Percentiles rank a stretch among this genome's conserved stretches.
Conservation (phyloP, 1,140 invertebrate species). For the Drosophila serrata region DNA sequence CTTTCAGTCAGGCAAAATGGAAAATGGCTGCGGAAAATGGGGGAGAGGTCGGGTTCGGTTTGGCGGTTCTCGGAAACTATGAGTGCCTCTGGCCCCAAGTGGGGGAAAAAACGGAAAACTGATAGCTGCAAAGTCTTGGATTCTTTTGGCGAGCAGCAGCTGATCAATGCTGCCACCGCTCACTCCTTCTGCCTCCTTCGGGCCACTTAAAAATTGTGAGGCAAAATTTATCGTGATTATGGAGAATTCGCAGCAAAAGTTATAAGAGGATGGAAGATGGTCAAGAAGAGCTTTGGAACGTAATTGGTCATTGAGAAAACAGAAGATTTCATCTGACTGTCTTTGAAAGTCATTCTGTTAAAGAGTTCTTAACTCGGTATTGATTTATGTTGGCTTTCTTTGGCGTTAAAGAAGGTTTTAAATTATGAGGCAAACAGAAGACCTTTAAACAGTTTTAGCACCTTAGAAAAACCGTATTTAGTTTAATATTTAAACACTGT, state of each 20-base stretch:
- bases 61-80: slow-evolving; percentile 42
- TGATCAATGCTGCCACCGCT: slow-evolving; percentile 45
- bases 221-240: slow-evolving; percentile 56
- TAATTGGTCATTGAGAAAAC: slow-evolving; percentile 32
- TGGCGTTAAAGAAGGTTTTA: not conserved
- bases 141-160: slow-evolving; percentile 29
- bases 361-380: not conserved
- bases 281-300: slow-evolving; percentile 10
- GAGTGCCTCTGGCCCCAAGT: slow-evolving; percentile 44
- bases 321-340: slow-evolving; percentile 1
- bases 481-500: too few species aligned
- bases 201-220: slow-evolving; percentile 46
- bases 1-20: slow-evolving; percentile 20
- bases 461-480: too few species aligned
- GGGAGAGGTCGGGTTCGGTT: slow-evolving; percentile 17
- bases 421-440: not conserved
- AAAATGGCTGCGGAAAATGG: slow-evolving; percentile 1
- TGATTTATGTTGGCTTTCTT: not conserved
- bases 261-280: slow-evolving; percentile 5
- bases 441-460: too few species aligned
- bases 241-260: slow-evolving; percentile 9
- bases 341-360: not conserved
- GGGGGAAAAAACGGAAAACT: slow-evolving; percentile 52
- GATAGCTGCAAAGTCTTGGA: slow-evolving; percentile 46
- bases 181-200: slow-evolving; percentile 1